phyloP scores from a whole-genome alignment of 1,140 invertebrate genomes.

The Heliothis virescens region DNA sequence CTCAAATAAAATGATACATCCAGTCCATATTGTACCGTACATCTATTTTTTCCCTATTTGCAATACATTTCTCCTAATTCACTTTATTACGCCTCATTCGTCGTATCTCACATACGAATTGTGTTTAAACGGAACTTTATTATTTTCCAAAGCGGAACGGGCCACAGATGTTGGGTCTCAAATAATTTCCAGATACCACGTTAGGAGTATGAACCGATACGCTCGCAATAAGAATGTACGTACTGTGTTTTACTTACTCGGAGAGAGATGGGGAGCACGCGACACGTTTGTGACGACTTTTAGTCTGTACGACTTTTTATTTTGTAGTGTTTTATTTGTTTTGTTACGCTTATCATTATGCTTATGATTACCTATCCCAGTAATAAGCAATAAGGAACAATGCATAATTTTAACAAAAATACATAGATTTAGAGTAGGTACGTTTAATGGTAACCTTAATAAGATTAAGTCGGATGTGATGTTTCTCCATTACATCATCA shows the following conservation, averaged over 20 bases:
- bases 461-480: too few species aligned
- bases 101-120: slow-evolving; percentile 81
- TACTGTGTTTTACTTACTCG: slow-evolving; percentile 64
- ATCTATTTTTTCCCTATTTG: slow-evolving; percentile 65
- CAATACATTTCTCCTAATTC: slow-evolving; percentile 80
- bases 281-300: slow-evolving; percentile 39
- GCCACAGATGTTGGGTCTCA: slow-evolving; percentile 69
- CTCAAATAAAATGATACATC: neutral
- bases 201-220: slow-evolving; percentile 65
- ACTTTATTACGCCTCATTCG: slow-evolving; percentile 81
- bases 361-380: too few species aligned
- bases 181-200: slow-evolving; percentile 76
- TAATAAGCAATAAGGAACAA: too few species aligned
- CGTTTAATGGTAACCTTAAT: too few species aligned
- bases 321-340: neutral
- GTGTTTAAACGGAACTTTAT: slow-evolving; percentile 82
- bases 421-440: too few species aligned
- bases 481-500: too few species aligned
- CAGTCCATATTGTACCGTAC: slow-evolving; percentile 3
- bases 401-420: too few species aligned
- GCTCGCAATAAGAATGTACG: slow-evolving; percentile 63
- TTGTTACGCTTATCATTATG: too few species aligned
- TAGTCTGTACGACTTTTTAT: slow-evolving; percentile 29
- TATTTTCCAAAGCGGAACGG: slow-evolving; percentile 76
- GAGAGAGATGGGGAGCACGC: slow-evolving; percentile 60